phyloP scores from a whole-genome alignment of 2,888 invertebrate species.

The Agrypnus murinus region DNA sequence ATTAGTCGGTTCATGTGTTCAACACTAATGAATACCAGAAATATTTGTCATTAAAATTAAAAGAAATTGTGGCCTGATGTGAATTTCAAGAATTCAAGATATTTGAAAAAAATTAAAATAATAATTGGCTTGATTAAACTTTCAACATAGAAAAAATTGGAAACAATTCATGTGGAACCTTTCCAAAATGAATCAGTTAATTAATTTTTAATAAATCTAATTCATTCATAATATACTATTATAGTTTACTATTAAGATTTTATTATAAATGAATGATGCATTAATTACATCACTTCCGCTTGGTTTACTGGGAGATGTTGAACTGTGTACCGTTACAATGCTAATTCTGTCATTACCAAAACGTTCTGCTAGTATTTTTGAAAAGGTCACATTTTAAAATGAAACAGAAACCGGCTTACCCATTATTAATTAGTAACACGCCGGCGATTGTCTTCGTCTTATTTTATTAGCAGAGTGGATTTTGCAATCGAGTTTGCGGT shows the following conservation, averaged over 20 bases:
- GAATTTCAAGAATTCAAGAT: no score
- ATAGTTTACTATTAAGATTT: constrained; percentile 1
- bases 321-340: constrained; percentile 41
- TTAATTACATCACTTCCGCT: constrained; percentile 41
- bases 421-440: constrained; percentile 24
- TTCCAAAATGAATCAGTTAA: no score
- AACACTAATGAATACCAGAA: no score
- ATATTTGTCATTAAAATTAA: no score
- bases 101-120: no score
- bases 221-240: constrained; percentile 7
- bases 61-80: no score
- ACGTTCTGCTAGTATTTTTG: constrained; percentile 8
- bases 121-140: no score
- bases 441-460: constrained; percentile 21
- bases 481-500: constrained; percentile 10
- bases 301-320: constrained; percentile 18
- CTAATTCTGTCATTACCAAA: constrained; percentile 28
- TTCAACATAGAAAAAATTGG: no score
- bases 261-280: constrained; percentile 20
- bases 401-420: constrained; percentile 34
- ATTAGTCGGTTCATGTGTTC: no score
- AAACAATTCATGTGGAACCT: no score
- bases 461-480: neutral
- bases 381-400: constrained; percentile 31
- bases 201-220: neutral